phyloP scores from a whole-genome alignment of 2,113 vertebrate genomes.

The Microtus ochrogaster region DNA sequence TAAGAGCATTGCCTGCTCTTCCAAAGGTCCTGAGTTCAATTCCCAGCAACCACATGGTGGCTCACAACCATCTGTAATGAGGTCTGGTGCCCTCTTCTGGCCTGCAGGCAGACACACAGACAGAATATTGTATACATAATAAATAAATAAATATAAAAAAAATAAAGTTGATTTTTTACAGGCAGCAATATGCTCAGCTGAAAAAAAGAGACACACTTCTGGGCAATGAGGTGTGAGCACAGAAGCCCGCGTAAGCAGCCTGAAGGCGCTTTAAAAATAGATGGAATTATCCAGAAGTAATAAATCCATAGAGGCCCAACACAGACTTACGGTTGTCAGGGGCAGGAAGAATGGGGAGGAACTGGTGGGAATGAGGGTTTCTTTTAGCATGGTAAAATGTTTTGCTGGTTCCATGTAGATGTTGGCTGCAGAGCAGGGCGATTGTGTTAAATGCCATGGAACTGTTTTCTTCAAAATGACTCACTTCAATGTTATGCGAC shows the following conservation, averaged over 20 bases:
- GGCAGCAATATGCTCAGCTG: background rate
- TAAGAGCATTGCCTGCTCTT: too few species aligned
- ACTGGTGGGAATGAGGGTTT: background rate
- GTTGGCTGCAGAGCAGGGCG: background rate
- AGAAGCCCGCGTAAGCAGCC: background rate
- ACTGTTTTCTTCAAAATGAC: background rate
- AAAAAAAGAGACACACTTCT: background rate
- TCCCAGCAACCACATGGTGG: too few species aligned
- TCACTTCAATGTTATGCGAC: background rate
- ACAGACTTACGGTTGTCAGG: background rate
- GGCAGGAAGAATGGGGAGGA: background rate
- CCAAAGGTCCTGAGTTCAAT: too few species aligned
- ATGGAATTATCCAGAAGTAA: background rate
- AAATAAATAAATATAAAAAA: too few species aligned
- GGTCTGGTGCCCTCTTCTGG: too few species aligned
- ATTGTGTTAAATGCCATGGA: constrained; percentile 14
- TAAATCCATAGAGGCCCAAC: background rate
- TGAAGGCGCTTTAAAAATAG: constrained; percentile 34
- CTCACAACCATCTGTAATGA: too few species aligned
- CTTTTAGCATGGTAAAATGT: background rate
- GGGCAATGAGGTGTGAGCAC: background rate
- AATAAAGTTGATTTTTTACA: background rate
- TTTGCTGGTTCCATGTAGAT: background rate
- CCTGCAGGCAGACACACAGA: too few species aligned
- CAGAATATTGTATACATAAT: too few species aligned